Base-by-base conservation (phyloP, 2,797 vertebrate species). In the Ctenopoma multispine region DNA sequence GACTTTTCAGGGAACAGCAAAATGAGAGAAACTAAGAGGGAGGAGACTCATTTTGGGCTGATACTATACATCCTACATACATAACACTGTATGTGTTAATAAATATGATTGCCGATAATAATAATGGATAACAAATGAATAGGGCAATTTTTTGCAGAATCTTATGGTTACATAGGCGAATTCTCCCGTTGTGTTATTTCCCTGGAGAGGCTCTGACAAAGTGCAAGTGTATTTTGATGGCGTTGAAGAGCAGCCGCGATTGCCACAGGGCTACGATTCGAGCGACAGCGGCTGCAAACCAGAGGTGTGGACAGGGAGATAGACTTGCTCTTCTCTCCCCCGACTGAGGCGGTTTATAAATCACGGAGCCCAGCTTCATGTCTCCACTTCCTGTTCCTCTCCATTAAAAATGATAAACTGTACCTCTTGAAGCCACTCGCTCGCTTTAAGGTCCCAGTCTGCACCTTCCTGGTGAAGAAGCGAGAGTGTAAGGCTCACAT, bases 331-430 rank as follows among this genome's bases (percentile, higher is more conserved):
- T 72, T 69, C 78, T 76, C 80, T 70, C 71, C 63, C 71, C 69
- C 38, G 51, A 83, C 81, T 63, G 75, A 83, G 84, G 74, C 50
- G 67, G 70, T 40, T 82, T 84, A 91, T 93, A 93, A 92, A 93
- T 93, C 91, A 91, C 83, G n/a, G 61, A 64, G 80, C 88, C 73
- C 82, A 50, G 90, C 84, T 89, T 87, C 82, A 82, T 17, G 83
- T 90, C 90, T 87, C 84, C 80, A 89, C 90, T 93, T 93, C 91
- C 91, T 90, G 88, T 90, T 92, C 87, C 89, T 91, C 92, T 91
- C 93, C 89, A 94, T 94, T 94, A 92, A 93, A 93, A 90, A 92
- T 94, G 91, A 94, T 93, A 91, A 92, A 93, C 88, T 90, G 89
- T 86, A 91, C 83, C 85, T 92, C 90, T 90, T 83, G 87, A 90